Conservation (phyloP, 2,888 invertebrate genomes). For the Julus scandinavius region DNA sequence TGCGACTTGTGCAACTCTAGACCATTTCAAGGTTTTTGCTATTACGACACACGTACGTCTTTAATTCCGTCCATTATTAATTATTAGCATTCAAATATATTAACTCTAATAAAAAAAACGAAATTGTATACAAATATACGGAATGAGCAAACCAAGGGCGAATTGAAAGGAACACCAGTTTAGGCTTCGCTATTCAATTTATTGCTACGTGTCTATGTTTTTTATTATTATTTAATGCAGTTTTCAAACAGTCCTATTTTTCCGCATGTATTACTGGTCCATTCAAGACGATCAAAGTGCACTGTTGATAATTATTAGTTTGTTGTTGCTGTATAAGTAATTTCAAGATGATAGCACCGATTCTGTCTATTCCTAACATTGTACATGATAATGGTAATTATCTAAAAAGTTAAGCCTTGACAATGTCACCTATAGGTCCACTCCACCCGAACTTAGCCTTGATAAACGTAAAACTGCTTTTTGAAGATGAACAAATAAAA, state of each 20-base stretch:
- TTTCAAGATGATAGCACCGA: not conserved
- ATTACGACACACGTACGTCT: not conserved
- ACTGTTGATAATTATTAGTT: not conserved
- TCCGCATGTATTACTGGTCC: not conserved
- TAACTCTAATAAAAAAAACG: not conserved
- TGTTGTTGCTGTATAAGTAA: not conserved
- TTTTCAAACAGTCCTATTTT: not conserved
- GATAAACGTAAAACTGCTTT: not conserved
- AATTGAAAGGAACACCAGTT: not conserved
- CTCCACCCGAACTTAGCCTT: slow-evolving; percentile 14
- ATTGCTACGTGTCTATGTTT: too few species aligned
- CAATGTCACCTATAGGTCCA: slow-evolving; percentile 11
- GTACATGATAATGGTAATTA: not conserved
- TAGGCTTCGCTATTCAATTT: not conserved
- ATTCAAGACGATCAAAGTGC: not conserved
- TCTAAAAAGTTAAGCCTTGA: slow-evolving; percentile 15
- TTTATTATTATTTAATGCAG: not conserved
- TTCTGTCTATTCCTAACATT: not conserved
- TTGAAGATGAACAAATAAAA: slow-evolving; percentile 27
- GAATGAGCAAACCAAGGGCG: not conserved
- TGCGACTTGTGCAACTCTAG: not conserved
- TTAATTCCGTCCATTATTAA: slow-evolving; percentile 24
- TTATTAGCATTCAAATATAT: slow-evolving; percentile 10
- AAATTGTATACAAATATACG: not conserved
- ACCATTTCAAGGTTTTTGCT: not conserved